phyloP scores from a whole-genome alignment of 2,113 vertebrate genomes.

The Nipponia nippon region DNA sequence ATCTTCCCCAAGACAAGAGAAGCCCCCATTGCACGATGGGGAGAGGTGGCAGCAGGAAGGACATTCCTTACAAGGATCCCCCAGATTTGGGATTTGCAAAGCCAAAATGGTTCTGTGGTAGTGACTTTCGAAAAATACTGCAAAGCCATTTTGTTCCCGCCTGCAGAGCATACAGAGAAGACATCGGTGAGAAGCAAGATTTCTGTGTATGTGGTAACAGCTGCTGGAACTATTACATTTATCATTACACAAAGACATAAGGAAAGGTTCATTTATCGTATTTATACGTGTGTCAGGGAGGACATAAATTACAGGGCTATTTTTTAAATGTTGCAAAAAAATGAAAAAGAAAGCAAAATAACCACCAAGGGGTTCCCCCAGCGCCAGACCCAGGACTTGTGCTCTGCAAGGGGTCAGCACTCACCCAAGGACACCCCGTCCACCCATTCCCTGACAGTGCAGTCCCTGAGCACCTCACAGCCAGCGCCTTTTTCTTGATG shows the following conservation, averaged over 20 bases:
- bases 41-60: not conserved
- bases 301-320: not conserved
- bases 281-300: not conserved
- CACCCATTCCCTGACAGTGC: not conserved
- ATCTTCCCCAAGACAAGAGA: not conserved
- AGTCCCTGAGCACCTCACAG: not conserved
- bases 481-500: not conserved
- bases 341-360: not conserved
- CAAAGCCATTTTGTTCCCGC: not conserved
- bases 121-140: not conserved
- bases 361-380: not conserved
- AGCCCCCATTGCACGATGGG: rapidly evolving
- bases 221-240: not conserved
- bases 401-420: not conserved
- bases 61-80: not conserved
- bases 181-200: not conserved
- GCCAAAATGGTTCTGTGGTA: not conserved
- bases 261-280: not conserved
- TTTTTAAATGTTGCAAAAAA: not conserved
- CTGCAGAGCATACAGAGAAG: not conserved
- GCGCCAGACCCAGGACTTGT: not conserved
- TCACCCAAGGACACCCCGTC: rapidly evolving
- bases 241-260: not conserved
- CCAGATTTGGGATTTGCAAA: not conserved
- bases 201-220: not conserved